phyloP scores from a whole-genome alignment of 2,797 vertebrate species.

The Fundulus diaphanus region DNA sequence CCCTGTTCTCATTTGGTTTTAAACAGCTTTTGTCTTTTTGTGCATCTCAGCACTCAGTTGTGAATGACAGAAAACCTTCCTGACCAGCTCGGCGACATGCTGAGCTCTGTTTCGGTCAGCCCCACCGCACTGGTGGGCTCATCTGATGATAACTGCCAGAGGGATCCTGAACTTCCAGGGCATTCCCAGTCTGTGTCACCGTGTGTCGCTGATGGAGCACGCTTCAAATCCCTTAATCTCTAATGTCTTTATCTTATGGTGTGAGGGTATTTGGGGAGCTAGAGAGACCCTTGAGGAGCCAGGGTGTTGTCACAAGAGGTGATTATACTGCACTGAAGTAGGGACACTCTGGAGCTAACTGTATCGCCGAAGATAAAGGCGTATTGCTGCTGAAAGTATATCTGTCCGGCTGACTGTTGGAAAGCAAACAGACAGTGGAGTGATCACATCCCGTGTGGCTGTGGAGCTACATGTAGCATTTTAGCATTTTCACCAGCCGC shows the following conservation, averaged over 20 bases:
- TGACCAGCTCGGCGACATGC: slow-evolving; percentile 36
- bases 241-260: slow-evolving; percentile 68
- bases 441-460: slow-evolving; percentile 69
- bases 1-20: slow-evolving; percentile 18
- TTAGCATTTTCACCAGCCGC: too few species aligned
- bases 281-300: slow-evolving; percentile 56
- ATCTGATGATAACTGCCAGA: slow-evolving; percentile 55
- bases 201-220: slow-evolving; percentile 35
- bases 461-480: slow-evolving; percentile 48
- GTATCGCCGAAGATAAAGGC: slow-evolving; percentile 43
- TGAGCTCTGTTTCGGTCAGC: slow-evolving; percentile 46
- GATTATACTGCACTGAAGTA: slow-evolving; percentile 60
- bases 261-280: slow-evolving; percentile 64
- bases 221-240: slow-evolving; percentile 65
- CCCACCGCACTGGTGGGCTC: slow-evolving; percentile 38
- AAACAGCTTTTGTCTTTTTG: slow-evolving; percentile 1
- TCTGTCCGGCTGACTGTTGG: slow-evolving; percentile 68
- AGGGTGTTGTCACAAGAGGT: slow-evolving; percentile 66
- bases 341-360: slow-evolving; percentile 49
- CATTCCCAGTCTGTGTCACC: slow-evolving; percentile 42
- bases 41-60: background rate
- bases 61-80: slow-evolving; percentile 17
- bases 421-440: slow-evolving; percentile 66
- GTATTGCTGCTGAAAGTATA: slow-evolving; percentile 51
- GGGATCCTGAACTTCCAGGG: slow-evolving; percentile 52